Evolutionary conservation across 2,888 invertebrate genomes (phyloP).

Genomic region (Omphaloscelis lunosa): DNA sequence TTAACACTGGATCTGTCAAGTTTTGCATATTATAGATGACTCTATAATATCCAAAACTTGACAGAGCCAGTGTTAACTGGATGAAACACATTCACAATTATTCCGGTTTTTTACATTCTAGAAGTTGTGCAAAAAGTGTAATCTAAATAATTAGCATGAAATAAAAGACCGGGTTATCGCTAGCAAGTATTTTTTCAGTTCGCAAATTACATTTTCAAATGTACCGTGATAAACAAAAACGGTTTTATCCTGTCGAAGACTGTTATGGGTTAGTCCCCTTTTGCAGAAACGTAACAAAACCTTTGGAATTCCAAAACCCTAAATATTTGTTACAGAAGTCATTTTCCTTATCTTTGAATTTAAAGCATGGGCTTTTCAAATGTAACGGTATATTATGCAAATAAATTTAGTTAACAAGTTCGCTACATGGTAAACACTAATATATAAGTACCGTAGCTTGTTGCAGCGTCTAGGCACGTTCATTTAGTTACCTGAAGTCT

Average conservation of each 20-base stretch:
- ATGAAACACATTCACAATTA: too few relatives aligned
- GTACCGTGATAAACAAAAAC: background rate
- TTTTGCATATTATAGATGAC: too few relatives aligned
- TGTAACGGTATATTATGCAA: too few relatives aligned
- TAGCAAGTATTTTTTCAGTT: constrained; percentile 9
- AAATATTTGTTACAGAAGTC: background rate
- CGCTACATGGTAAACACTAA: constrained; percentile 16
- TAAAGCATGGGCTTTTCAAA: background rate
- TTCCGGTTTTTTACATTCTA: constrained; percentile 13
- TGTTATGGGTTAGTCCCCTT: background rate
- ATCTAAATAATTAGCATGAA: constrained; percentile 33
- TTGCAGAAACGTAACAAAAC: background rate
- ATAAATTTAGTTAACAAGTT: constrained; percentile 35
- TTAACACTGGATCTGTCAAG: constrained; percentile 4
- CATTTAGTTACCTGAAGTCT: constrained; percentile 45
- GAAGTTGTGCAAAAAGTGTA: constrained; percentile 35
- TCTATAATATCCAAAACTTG: too few relatives aligned
- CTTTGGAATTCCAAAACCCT: background rate
- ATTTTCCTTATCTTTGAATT: background rate
- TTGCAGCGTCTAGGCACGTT: constrained; percentile 69
- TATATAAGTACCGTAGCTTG: constrained; percentile 53
- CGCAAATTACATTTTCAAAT: constrained; percentile 2
- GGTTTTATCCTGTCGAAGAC: background rate
- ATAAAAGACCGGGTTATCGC: constrained; percentile 25
- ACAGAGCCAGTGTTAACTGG: too few relatives aligned